Evolutionary conservation across 2,113 vertebrate genomes (phyloP), one percentile per base, ranked within the genome.

Genomic region (Larimichthys crocea): DNA sequence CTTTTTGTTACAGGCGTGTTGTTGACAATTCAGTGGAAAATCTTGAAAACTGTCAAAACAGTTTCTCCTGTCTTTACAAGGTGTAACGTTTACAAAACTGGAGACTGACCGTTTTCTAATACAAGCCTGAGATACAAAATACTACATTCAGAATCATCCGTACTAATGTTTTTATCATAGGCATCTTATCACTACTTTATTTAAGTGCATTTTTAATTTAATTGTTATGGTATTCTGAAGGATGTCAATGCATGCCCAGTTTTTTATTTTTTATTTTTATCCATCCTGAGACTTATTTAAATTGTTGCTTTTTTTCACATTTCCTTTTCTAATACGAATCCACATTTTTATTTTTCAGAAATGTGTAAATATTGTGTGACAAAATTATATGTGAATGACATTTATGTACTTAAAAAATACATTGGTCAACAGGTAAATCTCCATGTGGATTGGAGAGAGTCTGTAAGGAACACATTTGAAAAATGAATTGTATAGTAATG

Each of bases 91-190:
- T 93, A 94, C 92, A 91, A 66, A 88, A 71, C 69, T 82, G 67
- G 80, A 85, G 89, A 90, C 84, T 90, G 80, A 87, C 79, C 15
- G 20, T 89, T 90, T 92, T 91, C 80, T 89, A 84, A 86, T 19
- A 61, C 82, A 91, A 82, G 90, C 92, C 92, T 93, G 89, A 93
- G 90, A 92, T 84, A 90, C 87, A 93, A 91, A 91, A 77, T 82
- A 77, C 85, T 86, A 90, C 76, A 82, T 76, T 83, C 20, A 65
- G 68, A 50, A 46, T 40, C 72, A 70, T 68, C 63, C 80, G 70
- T 80, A 49, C 68, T 84, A 52, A 73, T 78, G 66, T 87, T 88
- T 74, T 84, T 79, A 71, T 71, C 63, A 56, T 63, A 69, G 48
- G 62, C 44, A 50, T 89, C 57, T 79, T 76, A 88, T 91, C 89